phyloP scores from a whole-genome alignment of 2,888 invertebrate genomes.

The Pterobdella sp. region DNA sequence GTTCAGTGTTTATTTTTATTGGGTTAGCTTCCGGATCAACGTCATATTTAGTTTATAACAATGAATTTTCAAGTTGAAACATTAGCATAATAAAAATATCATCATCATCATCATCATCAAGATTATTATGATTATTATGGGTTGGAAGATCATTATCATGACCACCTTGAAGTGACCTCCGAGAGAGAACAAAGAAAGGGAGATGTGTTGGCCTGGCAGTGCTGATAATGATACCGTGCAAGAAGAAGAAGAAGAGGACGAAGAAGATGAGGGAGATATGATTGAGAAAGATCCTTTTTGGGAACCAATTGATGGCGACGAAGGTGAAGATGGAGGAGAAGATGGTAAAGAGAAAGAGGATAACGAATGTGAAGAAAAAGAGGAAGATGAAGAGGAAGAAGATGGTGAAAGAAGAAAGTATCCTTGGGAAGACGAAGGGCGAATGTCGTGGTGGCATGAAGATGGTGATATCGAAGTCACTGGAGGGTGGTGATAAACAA shows the following conservation, averaged over 20 bases:
- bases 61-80: no score
- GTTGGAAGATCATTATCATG: neutral
- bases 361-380: neutral
- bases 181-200: neutral
- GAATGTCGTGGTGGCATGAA: neutral
- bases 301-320: neutral
- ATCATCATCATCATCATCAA: neutral
- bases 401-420: neutral
- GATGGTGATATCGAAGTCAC: conserved; percentile 15
- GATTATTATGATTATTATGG: neutral
- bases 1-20: no score
- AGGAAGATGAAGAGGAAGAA: conserved; percentile 1
- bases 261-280: neutral
- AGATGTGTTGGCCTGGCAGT: neutral
- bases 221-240: neutral
- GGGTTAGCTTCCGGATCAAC: no score
- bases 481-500: conserved; percentile 26
- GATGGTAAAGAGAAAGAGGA: conserved; percentile 11
- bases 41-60: no score
- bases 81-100: no score
- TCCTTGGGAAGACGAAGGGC: neutral
- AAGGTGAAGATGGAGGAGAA: neutral
- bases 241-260: neutral
- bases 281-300: neutral
- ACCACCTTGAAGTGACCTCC: neutral